These are phyloP conservation scores for Brenthis hecate DNA, from an alignment of 2,888 invertebrate species.

Conservation along the genomic window DNA sequence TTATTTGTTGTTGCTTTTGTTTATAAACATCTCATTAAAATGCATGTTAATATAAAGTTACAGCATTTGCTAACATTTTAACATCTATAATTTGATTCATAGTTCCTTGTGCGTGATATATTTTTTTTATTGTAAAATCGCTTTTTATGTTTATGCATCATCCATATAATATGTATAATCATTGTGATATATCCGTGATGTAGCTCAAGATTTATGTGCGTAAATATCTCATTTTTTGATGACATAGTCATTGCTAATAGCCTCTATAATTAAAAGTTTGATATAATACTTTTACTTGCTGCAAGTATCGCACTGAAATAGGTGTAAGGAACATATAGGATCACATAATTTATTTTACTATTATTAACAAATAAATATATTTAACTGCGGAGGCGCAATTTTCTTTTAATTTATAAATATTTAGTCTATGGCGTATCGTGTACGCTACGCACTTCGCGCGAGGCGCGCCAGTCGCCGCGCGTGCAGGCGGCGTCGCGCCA, in stretches of 20 bases:
- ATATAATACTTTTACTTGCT: conserved; percentile 1
- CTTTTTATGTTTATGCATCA: not conserved
- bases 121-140: not conserved
- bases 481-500: conserved; percentile 91
- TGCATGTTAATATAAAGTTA: not conserved
- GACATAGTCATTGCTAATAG: not conserved
- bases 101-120: not conserved
- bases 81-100: too few species aligned
- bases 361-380: too few species aligned
- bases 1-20: not conserved
- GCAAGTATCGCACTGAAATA: not conserved
- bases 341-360: too few species aligned
- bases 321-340: too few species aligned
- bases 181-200: not conserved
- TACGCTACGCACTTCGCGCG: conserved; percentile 30
- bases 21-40: not conserved
- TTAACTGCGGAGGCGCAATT: not conserved
- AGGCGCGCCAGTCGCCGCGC: conserved; percentile 68
- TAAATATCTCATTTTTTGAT: conserved; percentile 1
- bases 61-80: too few species aligned
- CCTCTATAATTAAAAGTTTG: conserved; percentile 1
- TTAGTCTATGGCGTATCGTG: conserved; percentile 13
- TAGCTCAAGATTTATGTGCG: conserved; percentile 21
- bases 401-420: conserved; percentile 2
- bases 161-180: not conserved